A percentile compares a stretch with the other conserved stretches of the same genome.
Conservation (phyloP, 2,797 vertebrate species). For the Sciurus vulgaris region DNA sequence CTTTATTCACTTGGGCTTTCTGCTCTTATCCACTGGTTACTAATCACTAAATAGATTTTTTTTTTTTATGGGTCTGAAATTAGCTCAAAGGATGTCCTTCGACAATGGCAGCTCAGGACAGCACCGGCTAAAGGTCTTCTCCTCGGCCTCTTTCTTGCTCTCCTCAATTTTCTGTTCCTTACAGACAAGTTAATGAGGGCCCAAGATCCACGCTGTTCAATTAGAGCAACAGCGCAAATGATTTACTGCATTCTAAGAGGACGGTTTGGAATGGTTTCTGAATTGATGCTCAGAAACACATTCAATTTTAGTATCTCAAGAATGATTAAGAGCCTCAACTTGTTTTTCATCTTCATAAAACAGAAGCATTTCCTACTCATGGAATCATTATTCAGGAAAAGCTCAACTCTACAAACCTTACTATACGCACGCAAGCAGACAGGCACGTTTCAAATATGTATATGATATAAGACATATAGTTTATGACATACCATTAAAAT, state of each 20-base stretch:
- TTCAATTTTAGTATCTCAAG: slow-evolving; percentile 69
- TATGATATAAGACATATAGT: background rate
- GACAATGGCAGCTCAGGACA: slow-evolving; percentile 78
- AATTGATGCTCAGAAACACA: slow-evolving; percentile 72
- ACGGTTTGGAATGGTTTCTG: slow-evolving; percentile 17
- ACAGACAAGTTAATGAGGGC: slow-evolving; percentile 78
- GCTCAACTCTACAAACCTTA: slow-evolving; percentile 14
- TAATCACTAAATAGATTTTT: slow-evolving; percentile 82
- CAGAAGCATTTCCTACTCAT: background rate
- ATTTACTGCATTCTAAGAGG: slow-evolving; percentile 79
- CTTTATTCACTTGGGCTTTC: slow-evolving; percentile 83
- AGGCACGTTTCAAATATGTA: background rate
- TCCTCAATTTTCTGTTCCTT: slow-evolving; percentile 81
- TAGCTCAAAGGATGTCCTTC: slow-evolving; percentile 81
- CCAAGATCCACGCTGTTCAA: slow-evolving; percentile 70
- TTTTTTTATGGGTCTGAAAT: slow-evolving; percentile 83
- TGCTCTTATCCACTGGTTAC: slow-evolving; percentile 80
- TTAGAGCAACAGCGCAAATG: slow-evolving; percentile 70
- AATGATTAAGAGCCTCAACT: slow-evolving; percentile 68
- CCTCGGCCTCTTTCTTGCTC: slow-evolving; percentile 70
- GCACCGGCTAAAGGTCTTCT: slow-evolving; percentile 73
- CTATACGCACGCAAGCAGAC: background rate
- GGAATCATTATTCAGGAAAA: slow-evolving; percentile 59
- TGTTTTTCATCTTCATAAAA: slow-evolving; percentile 67
- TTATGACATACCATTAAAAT: slow-evolving; percentile 5